Conservation (phyloP, 2,888 invertebrate species). For the Mythimna loreyi region DNA sequence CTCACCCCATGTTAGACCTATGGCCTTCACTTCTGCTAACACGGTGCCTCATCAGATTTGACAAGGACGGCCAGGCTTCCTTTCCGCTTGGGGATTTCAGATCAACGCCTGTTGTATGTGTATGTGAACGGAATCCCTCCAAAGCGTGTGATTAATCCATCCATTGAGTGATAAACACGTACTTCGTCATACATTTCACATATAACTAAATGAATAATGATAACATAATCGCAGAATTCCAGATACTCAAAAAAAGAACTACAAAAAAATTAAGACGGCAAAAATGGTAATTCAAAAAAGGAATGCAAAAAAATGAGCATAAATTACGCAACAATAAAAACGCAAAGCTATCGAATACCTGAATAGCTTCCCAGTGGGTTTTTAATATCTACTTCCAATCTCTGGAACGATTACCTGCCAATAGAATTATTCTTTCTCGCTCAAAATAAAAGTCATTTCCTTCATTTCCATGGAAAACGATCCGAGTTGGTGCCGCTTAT, state of each 20-base stretch:
- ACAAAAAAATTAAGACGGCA: slow-evolving; percentile 9
- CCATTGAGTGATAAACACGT: too few species aligned
- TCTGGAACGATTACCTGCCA: slow-evolving; percentile 75
- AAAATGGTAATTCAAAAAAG: slow-evolving; percentile 32
- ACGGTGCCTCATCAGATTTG: too few species aligned
- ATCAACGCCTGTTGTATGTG: too few species aligned
- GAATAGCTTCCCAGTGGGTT: slow-evolving; percentile 71
- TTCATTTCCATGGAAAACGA: slow-evolving; percentile 68
- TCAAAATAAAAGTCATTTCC: slow-evolving; percentile 64
- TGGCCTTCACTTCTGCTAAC: too few species aligned
- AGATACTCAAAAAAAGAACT: slow-evolving; percentile 27
- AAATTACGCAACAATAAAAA: slow-evolving; percentile 53
- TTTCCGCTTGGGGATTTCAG: too few species aligned
- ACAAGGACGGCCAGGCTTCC: too few species aligned
- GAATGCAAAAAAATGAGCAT: slow-evolving; percentile 26
- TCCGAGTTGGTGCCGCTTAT: slow-evolving; percentile 79
- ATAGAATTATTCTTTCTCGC: slow-evolving; percentile 68
- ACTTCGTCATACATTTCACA: too few species aligned
- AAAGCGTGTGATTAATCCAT: too few species aligned
- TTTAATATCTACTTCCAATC: slow-evolving; percentile 71
- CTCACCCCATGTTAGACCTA: too few species aligned
- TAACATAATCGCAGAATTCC: too few species aligned
- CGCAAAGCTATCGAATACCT: slow-evolving; percentile 47
- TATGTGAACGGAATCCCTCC: too few species aligned
- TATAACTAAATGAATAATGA: too few species aligned